Evolutionary conservation across 2,888 invertebrate genomes (phyloP).

Genomic region (Embidobia sp.): DNA sequence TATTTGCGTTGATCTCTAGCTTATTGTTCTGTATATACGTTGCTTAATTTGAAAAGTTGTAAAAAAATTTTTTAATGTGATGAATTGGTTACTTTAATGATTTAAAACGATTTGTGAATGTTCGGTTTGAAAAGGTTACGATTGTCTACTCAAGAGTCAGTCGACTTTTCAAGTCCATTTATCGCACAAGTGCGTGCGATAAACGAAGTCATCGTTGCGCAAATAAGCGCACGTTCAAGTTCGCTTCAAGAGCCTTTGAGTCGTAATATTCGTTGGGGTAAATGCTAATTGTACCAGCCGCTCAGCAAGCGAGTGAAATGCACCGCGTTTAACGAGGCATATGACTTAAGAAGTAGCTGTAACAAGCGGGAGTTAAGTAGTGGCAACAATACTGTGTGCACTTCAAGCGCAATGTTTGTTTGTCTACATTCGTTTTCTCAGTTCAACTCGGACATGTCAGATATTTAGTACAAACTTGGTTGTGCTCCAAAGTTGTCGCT

Average conservation of each 20-base stretch:
- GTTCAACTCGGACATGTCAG: constrained; percentile 52
- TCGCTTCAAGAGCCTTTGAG: constrained; percentile 3
- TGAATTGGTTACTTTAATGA: too few species aligned
- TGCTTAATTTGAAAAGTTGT: too few species aligned
- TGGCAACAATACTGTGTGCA: constrained; percentile 68
- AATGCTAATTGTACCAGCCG: constrained; percentile 68
- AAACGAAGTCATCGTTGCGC: constrained; percentile 45
- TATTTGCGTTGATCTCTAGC: neutral
- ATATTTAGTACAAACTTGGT: constrained; percentile 42
- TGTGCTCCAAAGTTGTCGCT: constrained; percentile 17
- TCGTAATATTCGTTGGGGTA: constrained; percentile 27
- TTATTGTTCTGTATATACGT: too few species aligned
- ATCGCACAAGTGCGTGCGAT: constrained; percentile 1
- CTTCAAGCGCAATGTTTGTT: constrained; percentile 59
- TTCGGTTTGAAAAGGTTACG: too few species aligned
- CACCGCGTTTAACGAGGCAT: constrained; percentile 63
- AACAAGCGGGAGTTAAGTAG: constrained; percentile 68
- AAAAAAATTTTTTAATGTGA: too few species aligned
- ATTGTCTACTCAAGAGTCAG: neutral
- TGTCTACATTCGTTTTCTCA: constrained; percentile 42
- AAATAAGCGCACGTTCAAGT: constrained; percentile 50
- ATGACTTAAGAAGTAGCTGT: constrained; percentile 66
- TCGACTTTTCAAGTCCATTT: constrained; percentile 14
- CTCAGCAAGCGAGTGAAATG: constrained; percentile 49
- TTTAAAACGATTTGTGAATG: too few species aligned